Conservation (phyloP, 2,888 invertebrate species). For the Caradrina kadenii region DNA sequence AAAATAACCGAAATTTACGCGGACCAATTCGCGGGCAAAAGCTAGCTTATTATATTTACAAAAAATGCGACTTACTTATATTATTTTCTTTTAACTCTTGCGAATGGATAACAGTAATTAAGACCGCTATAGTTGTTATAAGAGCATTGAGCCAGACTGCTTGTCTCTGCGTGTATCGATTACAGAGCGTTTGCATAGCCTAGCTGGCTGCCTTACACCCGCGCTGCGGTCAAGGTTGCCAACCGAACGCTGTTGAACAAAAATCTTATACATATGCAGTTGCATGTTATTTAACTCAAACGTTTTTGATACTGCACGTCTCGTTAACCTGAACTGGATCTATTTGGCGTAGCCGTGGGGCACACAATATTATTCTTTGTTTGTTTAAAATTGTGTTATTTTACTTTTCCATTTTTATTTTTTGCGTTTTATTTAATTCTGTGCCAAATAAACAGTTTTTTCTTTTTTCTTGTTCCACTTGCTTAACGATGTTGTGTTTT, state of each 20-base stretch:
- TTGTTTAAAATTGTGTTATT: too few relatives aligned
- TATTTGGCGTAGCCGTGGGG: too few relatives aligned
- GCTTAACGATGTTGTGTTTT: too few relatives aligned
- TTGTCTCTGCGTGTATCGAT: conserved; percentile 14
- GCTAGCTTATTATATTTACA: not conserved
- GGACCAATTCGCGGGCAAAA: too few relatives aligned
- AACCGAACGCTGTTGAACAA: not conserved
- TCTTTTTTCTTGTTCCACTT: too few relatives aligned
- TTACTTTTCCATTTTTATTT: too few relatives aligned
- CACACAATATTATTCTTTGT: too few relatives aligned
- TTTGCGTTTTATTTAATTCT: too few relatives aligned
- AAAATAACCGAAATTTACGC: too few relatives aligned
- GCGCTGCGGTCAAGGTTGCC: not conserved
- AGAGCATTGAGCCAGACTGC: conserved; percentile 9
- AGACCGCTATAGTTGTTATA: not conserved
- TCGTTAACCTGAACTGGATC: not conserved
- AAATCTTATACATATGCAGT: not conserved
- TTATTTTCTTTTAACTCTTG: not conserved
- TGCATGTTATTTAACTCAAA: not conserved
- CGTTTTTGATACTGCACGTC: not conserved
- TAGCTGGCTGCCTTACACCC: conserved; percentile 2
- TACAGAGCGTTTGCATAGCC: not conserved
- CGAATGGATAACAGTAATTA: not conserved
- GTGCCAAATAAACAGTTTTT: too few relatives aligned
- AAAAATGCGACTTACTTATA: not conserved